phyloP scores from a whole-genome alignment of 2,113 vertebrate genomes.

The Calonectris borealis region DNA sequence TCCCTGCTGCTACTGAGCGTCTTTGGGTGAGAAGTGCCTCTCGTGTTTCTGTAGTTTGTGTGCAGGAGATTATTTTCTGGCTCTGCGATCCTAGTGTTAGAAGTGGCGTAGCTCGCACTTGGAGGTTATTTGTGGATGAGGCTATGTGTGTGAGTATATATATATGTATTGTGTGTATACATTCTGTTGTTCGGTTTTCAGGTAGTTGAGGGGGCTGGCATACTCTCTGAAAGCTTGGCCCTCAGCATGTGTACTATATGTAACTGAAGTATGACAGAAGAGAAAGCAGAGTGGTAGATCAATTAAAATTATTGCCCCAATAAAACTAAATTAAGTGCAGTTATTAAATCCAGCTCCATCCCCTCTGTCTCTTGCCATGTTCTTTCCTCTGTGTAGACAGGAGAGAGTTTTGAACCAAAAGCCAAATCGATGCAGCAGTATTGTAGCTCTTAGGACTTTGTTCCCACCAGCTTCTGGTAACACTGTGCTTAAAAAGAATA shows the following conservation, averaged over 20 bases:
- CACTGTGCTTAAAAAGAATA: background rate
- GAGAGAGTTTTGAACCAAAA: background rate
- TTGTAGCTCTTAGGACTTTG: background rate
- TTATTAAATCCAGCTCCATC: background rate
- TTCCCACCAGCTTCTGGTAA: background rate
- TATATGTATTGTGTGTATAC: background rate
- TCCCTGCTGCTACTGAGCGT: fast-evolving
- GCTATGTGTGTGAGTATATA: fast-evolving
- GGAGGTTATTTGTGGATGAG: background rate
- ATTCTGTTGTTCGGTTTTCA: background rate
- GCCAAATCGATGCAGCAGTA: background rate
- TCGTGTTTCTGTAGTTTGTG: background rate
- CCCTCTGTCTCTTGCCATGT: background rate
- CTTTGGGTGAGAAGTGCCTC: background rate
- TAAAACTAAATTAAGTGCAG: background rate
- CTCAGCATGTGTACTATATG: background rate
- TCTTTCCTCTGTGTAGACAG: background rate
- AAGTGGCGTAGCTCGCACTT: background rate
- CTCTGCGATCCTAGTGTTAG: background rate
- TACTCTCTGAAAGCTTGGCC: background rate
- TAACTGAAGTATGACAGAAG: background rate
- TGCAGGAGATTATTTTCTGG: background rate
- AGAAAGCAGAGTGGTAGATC: background rate
- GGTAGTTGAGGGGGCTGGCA: background rate
- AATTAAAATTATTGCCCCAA: background rate